Conservation (phyloP, 2,113 vertebrate genomes). For the Aegotheles bennettii region DNA sequence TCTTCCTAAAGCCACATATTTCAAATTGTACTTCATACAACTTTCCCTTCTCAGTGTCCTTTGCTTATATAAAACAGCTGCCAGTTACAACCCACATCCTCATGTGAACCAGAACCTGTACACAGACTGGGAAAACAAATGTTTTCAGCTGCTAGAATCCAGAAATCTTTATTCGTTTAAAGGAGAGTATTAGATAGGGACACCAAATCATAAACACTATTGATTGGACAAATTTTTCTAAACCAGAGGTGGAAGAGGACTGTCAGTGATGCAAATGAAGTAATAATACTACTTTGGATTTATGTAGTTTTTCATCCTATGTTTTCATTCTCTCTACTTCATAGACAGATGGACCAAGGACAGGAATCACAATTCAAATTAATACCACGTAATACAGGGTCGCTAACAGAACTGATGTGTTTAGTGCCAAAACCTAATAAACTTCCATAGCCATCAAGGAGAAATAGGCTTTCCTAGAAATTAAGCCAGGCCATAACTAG, state of each 20-base stretch:
- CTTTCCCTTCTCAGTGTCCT: neutral
- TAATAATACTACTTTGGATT: neutral
- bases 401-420: neutral
- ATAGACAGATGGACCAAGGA: neutral
- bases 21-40: neutral
- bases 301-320: neutral
- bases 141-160: neutral
- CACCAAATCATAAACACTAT: neutral
- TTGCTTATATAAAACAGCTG: neutral
- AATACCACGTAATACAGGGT: neutral
- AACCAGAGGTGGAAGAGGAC: neutral
- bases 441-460: neutral
- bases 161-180: neutral
- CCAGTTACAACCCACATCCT: neutral
- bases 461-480: neutral
- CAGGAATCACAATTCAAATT: neutral
- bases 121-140: neutral
- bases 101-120: neutral
- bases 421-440: neutral
- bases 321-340: neutral
- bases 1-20: neutral
- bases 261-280: neutral
- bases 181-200: neutral
- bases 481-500: neutral
- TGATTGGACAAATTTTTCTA: neutral